Evolutionary conservation across 1,140 invertebrate genomes (phyloP), one percentile per base, ranked within the genome.

Genomic region (Oncopodura yosiiana): DNA sequence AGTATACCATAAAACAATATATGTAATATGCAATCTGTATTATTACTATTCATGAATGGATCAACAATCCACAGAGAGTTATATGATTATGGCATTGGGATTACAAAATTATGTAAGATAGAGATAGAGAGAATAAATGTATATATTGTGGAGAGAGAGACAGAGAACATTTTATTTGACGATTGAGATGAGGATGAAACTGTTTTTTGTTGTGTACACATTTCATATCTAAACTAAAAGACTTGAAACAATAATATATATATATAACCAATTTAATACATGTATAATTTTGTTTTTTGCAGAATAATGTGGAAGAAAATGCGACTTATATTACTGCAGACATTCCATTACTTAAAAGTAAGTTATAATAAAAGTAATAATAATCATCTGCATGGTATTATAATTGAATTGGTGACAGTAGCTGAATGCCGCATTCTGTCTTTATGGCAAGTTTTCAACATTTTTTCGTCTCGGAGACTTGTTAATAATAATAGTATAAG

Each of bases 321-420:
- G 81, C 81, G 18, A 82, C 82, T 16, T 89, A 88, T 70, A 89
- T 89, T 77, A 86, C 84, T 59, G 57, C 61, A 16, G 86, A 90
- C 67, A 74, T 90, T 69, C 86, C 86, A 58, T 75, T 90, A 60
- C 75, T 90, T 63, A 90, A 88, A 82, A 87, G 86, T 90, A 74
- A 86, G 84, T 83, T 41, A 18, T 9, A 19, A 41, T 8, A 19
- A 12, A 41, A 12, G 19, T 18, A 18, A 18, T 11, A 41, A 16
- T 12, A 19, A 18, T 6, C 16, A 11, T 11, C 38, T 6, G 38
- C 8, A 8, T 11, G 38, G 16, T 30, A 46, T 5, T n/a, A 46
- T 46, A 46, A 27, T 29, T 46, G 27, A 9, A 46, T 11, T 30
- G 18, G 44, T 27, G 26, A 32, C 4, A 18, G 27, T 27, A 6